Evolutionary conservation across 2,113 vertebrate genomes (phyloP).

Genomic region (Sphaerodactylus townsendi): DNA sequence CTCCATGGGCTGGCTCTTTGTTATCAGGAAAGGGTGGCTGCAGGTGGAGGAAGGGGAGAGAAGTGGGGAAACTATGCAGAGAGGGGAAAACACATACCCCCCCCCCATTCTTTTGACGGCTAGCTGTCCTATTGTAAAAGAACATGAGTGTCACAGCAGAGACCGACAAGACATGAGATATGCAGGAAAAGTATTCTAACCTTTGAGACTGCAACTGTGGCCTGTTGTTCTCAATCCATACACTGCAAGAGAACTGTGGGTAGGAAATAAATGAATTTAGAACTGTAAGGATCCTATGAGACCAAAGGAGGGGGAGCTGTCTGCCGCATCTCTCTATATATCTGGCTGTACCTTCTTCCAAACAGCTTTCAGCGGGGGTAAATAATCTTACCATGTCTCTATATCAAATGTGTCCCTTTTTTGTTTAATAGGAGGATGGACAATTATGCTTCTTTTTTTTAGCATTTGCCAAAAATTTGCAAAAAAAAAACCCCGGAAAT

Average conservation of each 20-base stretch:
- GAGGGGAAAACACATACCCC: conserved; percentile 27
- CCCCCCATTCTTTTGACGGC: no score
- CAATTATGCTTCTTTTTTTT: no score
- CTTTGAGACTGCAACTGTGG: not conserved
- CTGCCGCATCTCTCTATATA: not conserved
- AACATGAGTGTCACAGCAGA: conserved; percentile 18
- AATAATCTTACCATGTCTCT: not conserved
- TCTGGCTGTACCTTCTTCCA: not conserved
- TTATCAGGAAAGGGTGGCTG: conserved; percentile 44
- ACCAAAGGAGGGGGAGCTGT: not conserved
- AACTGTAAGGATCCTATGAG: no score
- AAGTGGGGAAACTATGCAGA: conserved; percentile 34
- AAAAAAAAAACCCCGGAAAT: no score
- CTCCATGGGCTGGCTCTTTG: conserved; percentile 42
- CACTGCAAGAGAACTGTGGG: not conserved
- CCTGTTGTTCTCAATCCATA: not conserved
- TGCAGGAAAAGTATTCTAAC: not conserved
- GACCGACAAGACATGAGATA: conserved; percentile 28
- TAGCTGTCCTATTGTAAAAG: conserved; percentile 31
- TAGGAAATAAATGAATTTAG: not conserved
- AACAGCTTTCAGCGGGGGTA: not conserved
- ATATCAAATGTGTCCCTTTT: not conserved
- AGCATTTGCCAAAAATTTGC: no score
- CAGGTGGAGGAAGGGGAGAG: conserved; percentile 54
- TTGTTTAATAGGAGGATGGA: no score